Evolutionary conservation across 2,113 vertebrate genomes (phyloP).

Genomic region (Pristiophorus japonicus): DNA sequence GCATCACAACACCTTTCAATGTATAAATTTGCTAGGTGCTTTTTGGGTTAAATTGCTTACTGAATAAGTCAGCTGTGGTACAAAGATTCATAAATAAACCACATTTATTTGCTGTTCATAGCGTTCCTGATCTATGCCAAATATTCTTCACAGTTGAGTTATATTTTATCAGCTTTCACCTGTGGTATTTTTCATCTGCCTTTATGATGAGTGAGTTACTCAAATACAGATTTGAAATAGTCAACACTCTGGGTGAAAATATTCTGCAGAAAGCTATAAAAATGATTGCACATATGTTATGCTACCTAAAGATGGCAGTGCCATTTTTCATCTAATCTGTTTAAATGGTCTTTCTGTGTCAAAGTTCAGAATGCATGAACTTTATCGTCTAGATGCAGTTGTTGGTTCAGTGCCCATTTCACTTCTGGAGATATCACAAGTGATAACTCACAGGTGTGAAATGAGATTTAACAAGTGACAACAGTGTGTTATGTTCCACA

Average conservation of each 20-base stretch:
- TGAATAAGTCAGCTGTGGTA: neutral
- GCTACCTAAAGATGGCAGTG: neutral
- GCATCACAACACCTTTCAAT: neutral
- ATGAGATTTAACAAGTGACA: neutral
- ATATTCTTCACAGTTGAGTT: neutral
- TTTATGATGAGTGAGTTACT: conserved; percentile 10
- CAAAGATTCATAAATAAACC: neutral
- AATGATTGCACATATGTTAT: neutral
- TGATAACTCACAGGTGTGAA: neutral
- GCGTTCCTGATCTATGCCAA: neutral
- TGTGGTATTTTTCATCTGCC: neutral
- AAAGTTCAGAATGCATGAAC: neutral
- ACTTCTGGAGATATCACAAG: neutral
- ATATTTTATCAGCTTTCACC: neutral
- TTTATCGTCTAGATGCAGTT: neutral
- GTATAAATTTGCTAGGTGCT: neutral
- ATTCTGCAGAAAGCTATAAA: neutral
- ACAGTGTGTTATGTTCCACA: neutral
- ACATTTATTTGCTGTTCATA: neutral
- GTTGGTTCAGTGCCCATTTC: neutral
- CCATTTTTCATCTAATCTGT: neutral
- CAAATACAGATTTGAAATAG: neutral
- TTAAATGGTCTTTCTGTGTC: neutral
- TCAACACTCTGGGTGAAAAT: neutral
- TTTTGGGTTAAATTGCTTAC: neutral